Percentiles rank a stretch among this genome's conserved stretches.
phyloP scores from a whole-genome alignment of 1,140 invertebrate species.

The Proales similis region DNA sequence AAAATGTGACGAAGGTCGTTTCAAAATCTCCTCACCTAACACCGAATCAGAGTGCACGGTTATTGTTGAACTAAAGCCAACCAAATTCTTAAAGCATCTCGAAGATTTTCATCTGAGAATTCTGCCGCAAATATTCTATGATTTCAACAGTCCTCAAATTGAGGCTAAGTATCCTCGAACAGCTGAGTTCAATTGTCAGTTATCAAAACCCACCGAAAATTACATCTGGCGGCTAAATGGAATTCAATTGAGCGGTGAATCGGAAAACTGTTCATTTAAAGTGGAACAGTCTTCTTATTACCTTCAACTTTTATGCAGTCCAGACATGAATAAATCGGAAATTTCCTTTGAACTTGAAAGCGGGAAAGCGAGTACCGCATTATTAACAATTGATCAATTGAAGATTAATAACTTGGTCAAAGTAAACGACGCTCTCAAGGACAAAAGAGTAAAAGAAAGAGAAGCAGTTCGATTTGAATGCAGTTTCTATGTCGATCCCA shows the following conservation, averaged over 20 bases:
- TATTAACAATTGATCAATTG: constrained; percentile 17
- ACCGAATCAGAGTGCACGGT: constrained; percentile 13
- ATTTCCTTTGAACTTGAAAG: too few relatives aligned
- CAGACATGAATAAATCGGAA: too few relatives aligned
- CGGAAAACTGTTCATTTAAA: not conserved
- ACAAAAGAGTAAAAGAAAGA: not conserved
- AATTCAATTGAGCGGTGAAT: not conserved
- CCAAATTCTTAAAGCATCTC: constrained; percentile 3
- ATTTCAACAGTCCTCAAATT: not conserved
- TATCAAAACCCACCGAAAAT: not conserved
- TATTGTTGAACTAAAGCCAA: constrained; percentile 4
- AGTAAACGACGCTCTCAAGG: not conserved
- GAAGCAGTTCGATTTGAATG: constrained; percentile 1
- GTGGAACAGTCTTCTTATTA: not conserved
- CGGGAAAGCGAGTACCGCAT: constrained; percentile 1
- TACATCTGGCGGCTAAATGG: constrained; percentile 3
- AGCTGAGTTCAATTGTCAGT: constrained; percentile 13
- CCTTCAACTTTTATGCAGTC: too few relatives aligned
- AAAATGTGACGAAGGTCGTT: constrained; percentile 1
- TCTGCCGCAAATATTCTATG: constrained; percentile 4
- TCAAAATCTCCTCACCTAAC: constrained; percentile 6
- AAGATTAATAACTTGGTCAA: constrained; percentile 13
- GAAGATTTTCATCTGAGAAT: constrained; percentile 15
- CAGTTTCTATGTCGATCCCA: constrained; percentile 2
- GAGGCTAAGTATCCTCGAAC: not conserved